phyloP scores from a whole-genome alignment of 1,140 invertebrate genomes.

The Hylyphantes graminicola region DNA sequence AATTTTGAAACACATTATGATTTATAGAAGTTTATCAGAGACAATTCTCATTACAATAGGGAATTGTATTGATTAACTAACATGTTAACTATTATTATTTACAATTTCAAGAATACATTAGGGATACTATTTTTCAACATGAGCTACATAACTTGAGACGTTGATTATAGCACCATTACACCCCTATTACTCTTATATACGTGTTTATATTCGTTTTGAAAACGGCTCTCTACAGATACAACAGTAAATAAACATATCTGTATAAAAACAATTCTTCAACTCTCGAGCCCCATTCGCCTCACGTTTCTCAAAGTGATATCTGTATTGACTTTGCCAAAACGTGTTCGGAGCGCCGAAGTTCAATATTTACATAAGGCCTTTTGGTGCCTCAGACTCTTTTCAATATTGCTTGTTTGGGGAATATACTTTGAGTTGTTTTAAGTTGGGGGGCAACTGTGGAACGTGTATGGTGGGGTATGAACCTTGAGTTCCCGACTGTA shows the following conservation, averaged over 20 bases:
- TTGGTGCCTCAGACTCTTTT: background rate
- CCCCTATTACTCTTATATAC: background rate
- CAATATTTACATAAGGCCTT: constrained; percentile 57
- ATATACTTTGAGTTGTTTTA: constrained; percentile 40
- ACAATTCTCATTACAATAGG: too few species aligned
- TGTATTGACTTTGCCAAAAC: constrained; percentile 54
- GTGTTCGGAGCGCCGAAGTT: constrained; percentile 48
- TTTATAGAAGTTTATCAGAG: too few species aligned
- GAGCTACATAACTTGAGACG: too few species aligned
- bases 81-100: too few species aligned
- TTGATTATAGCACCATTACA: too few species aligned
- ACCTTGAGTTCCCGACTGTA: too few species aligned
- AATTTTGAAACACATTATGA: too few species aligned
- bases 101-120: too few species aligned
- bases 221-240: background rate
- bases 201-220: constrained; percentile 40
- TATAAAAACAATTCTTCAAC: constrained; percentile 42
- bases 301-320: constrained; percentile 56
- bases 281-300: constrained; percentile 26
- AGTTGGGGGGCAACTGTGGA: background rate
- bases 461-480: too few species aligned
- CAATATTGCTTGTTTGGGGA: constrained; percentile 50
- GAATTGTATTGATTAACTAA: too few species aligned
- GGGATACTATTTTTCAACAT: too few species aligned
- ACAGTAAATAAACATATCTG: constrained; percentile 48